Evolutionary conservation across 2,797 vertebrate genomes (phyloP), one percentile per base, ranked within the genome.

Genomic region (Pagetopsis macropterus): DNA sequence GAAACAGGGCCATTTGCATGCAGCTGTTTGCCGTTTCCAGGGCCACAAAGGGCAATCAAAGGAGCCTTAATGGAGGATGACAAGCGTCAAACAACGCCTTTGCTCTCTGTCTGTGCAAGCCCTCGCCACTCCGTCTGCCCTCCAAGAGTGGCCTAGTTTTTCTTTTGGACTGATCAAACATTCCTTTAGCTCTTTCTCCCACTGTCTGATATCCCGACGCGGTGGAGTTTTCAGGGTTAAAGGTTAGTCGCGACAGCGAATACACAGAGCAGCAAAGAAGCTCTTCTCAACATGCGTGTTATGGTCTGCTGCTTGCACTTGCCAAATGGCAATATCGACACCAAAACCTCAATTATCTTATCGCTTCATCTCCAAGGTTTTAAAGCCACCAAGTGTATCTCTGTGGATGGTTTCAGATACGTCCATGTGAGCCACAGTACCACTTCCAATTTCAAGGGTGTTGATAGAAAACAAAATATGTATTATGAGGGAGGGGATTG

Each of bases 11-110:
- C 94, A 96, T 97, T 97, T 97, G 96, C 96, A 96, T 97, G 96
- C 96, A 96, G 96, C 96, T 97, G 96, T 97, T 97, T 96, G 96
- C 95, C 93, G 89, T 95, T 96, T 96, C 96, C 95, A 96, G 95
- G 95, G 96, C 90, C 93, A 93, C 96, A 97, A 97, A 97, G 95
- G 93, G 95, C 95, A 95, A 95, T 95, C 93, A 94, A 94, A 95
- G 93, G 92, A 91, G 91, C 87, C 91, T 94, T 97, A 97, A 97
- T 94, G 89, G 92, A 91, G 89, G 94, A 92, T 95, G 96, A 96
- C 95, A 96, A 95, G 94, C 96, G 90, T 95, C 94, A 87, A 92
- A 93, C 93, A 93, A 90, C 90, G 94, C 88, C 93, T 93, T 90
- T 85, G 72, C 86, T 80, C 89, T 87, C 80, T 76, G 92, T 92